Evolutionary conservation across 2,113 vertebrate genomes (phyloP).

Genomic region (Chaetodon trifascialis): DNA sequence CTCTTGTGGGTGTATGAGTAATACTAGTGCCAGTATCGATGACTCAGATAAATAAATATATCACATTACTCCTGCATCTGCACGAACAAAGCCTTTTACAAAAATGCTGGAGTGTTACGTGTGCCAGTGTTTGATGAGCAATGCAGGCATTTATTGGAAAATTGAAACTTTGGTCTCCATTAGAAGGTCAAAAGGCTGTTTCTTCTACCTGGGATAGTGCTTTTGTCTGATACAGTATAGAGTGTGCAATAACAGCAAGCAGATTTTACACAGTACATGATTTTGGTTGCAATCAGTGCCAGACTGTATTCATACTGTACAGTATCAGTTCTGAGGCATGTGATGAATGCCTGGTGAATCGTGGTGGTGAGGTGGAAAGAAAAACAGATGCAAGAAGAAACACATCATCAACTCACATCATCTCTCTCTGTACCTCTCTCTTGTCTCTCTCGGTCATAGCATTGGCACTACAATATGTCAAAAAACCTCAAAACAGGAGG

Average conservation of each 20-base stretch:
- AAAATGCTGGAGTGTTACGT: slow-evolving; percentile 24
- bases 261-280: not conserved
- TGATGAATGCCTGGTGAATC: not conserved
- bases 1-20: slow-evolving; percentile 43
- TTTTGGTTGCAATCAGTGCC: slow-evolving; percentile 2
- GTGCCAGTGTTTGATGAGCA: slow-evolving; percentile 25
- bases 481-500: not conserved
- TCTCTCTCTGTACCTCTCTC: not conserved
- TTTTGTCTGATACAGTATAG: not conserved
- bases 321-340: not conserved
- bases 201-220: not conserved
- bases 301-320: not conserved
- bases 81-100: slow-evolving; percentile 35
- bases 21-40: slow-evolving; percentile 38
- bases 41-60: slow-evolving; percentile 56
- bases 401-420: not conserved
- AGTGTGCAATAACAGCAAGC: not conserved
- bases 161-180: slow-evolving; percentile 20
- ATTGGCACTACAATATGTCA: not conserved
- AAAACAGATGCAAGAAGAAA: not conserved
- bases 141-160: slow-evolving; percentile 24
- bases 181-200: slow-evolving; percentile 35
- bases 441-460: not conserved
- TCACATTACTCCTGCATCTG: slow-evolving; percentile 50
- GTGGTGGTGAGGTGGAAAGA: not conserved